Evolutionary conservation across 2,797 vertebrate species (phyloP).

Genomic region (Steatocranus sp.): DNA sequence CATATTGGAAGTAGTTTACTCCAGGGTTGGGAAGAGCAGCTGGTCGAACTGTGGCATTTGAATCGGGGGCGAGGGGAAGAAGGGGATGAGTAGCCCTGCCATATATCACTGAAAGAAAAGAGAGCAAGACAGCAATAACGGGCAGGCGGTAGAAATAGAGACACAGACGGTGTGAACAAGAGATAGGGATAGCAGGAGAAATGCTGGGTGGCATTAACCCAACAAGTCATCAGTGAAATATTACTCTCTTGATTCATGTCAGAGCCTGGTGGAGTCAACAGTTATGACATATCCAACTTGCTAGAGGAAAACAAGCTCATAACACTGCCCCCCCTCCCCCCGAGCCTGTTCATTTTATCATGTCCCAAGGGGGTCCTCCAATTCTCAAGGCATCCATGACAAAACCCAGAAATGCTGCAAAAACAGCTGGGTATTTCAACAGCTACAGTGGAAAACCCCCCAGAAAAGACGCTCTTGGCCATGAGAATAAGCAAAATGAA

Average conservation of each 20-base stretch:
- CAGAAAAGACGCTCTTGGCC: slow-evolving; percentile 2
- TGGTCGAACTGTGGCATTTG: slow-evolving; percentile 61
- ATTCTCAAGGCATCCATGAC: slow-evolving; percentile 54
- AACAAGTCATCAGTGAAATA: slow-evolving; percentile 41
- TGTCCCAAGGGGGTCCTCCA: slow-evolving; percentile 30
- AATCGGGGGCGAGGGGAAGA: slow-evolving; percentile 28
- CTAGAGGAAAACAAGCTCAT: slow-evolving; percentile 48
- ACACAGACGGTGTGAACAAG: slow-evolving; percentile 42
- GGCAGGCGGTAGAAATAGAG: slow-evolving; percentile 32
- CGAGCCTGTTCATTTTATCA: slow-evolving; percentile 21
- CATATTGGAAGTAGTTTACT: slow-evolving; percentile 36
- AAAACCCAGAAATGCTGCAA: slow-evolving; percentile 44
- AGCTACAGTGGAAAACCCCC: neutral
- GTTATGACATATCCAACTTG: slow-evolving; percentile 27
- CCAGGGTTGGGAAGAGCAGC: slow-evolving; percentile 51
- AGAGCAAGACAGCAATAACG: slow-evolving; percentile 29
- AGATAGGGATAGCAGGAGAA: slow-evolving; percentile 20
- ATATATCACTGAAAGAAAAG: slow-evolving; percentile 48
- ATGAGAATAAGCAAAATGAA: slow-evolving; percentile 51
- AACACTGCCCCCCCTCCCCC: slow-evolving; percentile 11
- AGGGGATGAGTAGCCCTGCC: slow-evolving; percentile 20
- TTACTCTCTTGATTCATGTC: slow-evolving; percentile 49
- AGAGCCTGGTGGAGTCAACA: slow-evolving; percentile 25
- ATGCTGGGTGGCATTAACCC: slow-evolving; percentile 21
- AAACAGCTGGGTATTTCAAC: slow-evolving; percentile 46